A percentile compares a stretch with the other conserved stretches of the same genome.
Evolutionary conservation across 1,140 invertebrate genomes (phyloP).

Genomic region (Tetramorium simillimum): DNA sequence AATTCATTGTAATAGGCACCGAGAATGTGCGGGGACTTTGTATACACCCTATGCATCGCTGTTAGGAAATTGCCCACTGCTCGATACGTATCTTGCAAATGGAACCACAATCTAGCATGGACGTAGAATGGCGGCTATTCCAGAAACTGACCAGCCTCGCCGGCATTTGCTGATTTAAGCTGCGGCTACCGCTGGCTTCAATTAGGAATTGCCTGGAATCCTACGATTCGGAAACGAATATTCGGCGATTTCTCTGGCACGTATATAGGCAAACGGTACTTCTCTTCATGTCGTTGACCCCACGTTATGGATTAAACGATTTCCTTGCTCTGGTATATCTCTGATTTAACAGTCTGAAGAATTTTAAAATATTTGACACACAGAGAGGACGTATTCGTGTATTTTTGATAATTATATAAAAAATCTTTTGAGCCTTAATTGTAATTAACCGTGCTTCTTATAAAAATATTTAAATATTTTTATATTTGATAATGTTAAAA

Average conservation of each 20-base stretch:
- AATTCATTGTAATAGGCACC: not conserved
- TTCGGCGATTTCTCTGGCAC: slow-evolving; percentile 17
- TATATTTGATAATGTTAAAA: not conserved
- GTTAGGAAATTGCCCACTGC: slow-evolving; percentile 55
- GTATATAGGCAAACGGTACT: slow-evolving; percentile 3
- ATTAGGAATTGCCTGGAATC: slow-evolving; percentile 64
- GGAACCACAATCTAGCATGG: slow-evolving; percentile 56
- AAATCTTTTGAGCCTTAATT: not conserved
- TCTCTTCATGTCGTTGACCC: not conserved
- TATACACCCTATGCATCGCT: slow-evolving; percentile 28
- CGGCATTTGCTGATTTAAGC: slow-evolving; percentile 66
- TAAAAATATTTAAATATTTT: slow-evolving; percentile 16
- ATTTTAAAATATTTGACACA: not conserved
- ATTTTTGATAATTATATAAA: not conserved
- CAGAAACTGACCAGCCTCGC: slow-evolving; percentile 50
- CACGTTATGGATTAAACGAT: not conserved
- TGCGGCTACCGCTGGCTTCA: slow-evolving; percentile 55
- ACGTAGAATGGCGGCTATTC: slow-evolving; percentile 48
- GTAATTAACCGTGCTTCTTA: not conserved
- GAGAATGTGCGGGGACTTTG: not conserved
- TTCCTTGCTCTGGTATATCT: not conserved
- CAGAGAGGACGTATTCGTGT: not conserved
- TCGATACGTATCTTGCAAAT: slow-evolving; percentile 59
- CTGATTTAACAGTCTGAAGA: not conserved
- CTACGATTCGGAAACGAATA: slow-evolving; percentile 59